phyloP scores from a whole-genome alignment of 1,140 invertebrate species.

The Lanistes nyassanus region DNA sequence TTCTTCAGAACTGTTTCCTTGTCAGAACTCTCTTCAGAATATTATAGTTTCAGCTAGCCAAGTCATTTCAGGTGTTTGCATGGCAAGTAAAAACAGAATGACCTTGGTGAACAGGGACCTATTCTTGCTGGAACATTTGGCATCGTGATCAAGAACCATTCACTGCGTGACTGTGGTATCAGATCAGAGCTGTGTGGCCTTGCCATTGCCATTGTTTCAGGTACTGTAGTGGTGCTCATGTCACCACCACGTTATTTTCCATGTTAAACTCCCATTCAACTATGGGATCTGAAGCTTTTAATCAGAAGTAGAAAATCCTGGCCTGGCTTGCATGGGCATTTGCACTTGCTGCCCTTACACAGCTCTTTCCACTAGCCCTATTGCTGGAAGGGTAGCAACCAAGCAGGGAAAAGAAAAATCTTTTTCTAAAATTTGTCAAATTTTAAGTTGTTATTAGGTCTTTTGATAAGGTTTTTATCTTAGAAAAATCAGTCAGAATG shows the following conservation, averaged over 20 bases:
- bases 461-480: background rate
- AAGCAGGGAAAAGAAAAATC: background rate
- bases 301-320: no score
- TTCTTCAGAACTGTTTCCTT: no score
- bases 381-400: background rate
- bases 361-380: no score
- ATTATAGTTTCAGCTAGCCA: background rate
- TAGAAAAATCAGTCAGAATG: no score
- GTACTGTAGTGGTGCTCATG: constrained; percentile 35
- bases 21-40: no score
- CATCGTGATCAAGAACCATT: constrained; percentile 79
- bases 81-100: background rate
- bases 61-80: constrained; percentile 15
- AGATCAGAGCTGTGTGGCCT: constrained; percentile 77
- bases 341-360: background rate
- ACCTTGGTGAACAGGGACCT: constrained; percentile 73
- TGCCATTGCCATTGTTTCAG: constrained; percentile 76
- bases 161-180: constrained; percentile 68
- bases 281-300: background rate
- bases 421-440: background rate
- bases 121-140: constrained; percentile 88
- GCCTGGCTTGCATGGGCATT: no score
- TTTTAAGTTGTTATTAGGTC: background rate
- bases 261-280: background rate
- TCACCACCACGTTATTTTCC: constrained; percentile 24